These are phyloP conservation scores for Tachuris rubrigastra DNA, from an alignment of 2,113 vertebrate genomes.

Conservation along the genomic window DNA sequence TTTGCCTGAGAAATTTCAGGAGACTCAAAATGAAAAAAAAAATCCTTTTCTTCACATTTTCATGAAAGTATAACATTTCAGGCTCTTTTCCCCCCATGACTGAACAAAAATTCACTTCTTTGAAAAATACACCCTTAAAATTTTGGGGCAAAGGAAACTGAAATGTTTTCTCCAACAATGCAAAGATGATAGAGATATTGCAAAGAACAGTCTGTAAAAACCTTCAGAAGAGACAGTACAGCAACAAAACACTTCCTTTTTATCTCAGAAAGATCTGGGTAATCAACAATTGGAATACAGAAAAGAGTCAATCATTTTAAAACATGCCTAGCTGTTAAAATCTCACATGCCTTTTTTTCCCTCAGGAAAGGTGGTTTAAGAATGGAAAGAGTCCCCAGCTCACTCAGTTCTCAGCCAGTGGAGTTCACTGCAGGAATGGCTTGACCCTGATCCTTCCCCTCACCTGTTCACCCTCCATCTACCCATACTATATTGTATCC, in stretches of 20 bases:
- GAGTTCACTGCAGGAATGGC: background rate
- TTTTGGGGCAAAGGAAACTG: background rate
- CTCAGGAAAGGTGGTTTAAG: background rate
- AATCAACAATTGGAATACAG: background rate
- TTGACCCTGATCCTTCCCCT: background rate
- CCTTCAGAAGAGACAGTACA: background rate
- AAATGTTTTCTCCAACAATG: background rate
- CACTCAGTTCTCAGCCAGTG: background rate
- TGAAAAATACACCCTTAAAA: background rate
- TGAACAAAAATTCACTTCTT: background rate
- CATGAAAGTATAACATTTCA: background rate
- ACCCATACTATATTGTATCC: background rate
- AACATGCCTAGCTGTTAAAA: background rate
- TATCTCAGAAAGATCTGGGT: background rate
- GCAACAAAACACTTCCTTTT: background rate
- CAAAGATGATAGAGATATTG: background rate
- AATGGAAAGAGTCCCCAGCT: background rate
- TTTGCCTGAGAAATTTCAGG: conserved; percentile 21
- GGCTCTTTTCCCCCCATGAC: background rate
- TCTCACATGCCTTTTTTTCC: background rate
- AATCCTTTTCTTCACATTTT: background rate
- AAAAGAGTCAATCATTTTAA: background rate
- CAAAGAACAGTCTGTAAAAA: background rate
- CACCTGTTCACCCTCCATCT: background rate
- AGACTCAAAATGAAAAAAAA: background rate